Conservation (phyloP, 2,797 vertebrate species). For the Xiphophorus birchmanni region DNA sequence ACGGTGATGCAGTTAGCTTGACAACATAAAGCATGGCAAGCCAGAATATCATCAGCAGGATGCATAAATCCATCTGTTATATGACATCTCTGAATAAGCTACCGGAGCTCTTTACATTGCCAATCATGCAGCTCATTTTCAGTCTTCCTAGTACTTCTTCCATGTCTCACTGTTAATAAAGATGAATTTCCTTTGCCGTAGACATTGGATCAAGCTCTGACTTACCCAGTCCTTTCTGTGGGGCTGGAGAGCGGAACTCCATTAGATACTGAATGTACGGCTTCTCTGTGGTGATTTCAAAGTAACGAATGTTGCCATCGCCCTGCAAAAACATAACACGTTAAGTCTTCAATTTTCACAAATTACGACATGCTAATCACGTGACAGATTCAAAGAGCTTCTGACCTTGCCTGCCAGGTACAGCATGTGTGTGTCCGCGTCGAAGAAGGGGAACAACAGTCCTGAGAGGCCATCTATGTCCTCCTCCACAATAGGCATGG, state of each 20-base stretch:
- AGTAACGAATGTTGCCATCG: conserved; percentile 97
- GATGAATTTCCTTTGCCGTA: conserved; percentile 9
- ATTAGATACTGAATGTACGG: conserved; percentile 95
- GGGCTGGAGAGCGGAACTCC: conserved; percentile 95
- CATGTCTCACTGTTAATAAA: conserved; percentile 14
- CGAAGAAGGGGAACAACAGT: conserved; percentile 95
- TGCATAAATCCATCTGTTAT: background rate
- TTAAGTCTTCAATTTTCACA: background rate
- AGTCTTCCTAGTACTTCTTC: conserved; percentile 1
- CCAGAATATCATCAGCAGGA: background rate
- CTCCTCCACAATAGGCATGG: conserved; percentile 93
- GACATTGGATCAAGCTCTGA: conserved; percentile 15
- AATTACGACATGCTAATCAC: background rate
- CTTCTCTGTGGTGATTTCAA: conserved; percentile 93
- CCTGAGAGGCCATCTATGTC: conserved; percentile 98
- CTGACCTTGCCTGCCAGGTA: conserved; percentile 97
- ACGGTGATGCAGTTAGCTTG: background rate
- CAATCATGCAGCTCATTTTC: conserved; percentile 1
- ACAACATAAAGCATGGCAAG: background rate
- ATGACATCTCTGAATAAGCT: background rate
- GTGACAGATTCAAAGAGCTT: background rate
- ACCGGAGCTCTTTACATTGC: background rate
- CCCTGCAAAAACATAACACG: conserved; percentile 78
- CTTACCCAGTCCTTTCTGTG: conserved; percentile 97
- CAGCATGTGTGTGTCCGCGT: conserved; percentile 96